Evolutionary conservation across 2,888 invertebrate species (phyloP), one percentile per base, ranked within the genome.

Genomic region (Leptopterna dolabrata): DNA sequence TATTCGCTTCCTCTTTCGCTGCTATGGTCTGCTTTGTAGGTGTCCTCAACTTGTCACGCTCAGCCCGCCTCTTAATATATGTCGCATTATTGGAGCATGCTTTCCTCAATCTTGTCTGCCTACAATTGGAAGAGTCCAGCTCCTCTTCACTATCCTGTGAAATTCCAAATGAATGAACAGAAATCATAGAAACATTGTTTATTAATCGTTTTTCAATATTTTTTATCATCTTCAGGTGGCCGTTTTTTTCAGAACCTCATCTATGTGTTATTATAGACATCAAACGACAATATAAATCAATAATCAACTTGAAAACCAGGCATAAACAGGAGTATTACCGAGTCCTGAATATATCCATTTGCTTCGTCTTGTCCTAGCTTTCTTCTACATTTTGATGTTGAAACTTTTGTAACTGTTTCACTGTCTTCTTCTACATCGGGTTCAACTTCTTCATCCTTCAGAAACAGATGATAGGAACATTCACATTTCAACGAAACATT

Each of bases 1-100:
- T 76, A 51, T 19, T 47, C 14, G 16, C 29, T 29, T 45, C 76
- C n/a, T 76, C 30, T 24, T 47, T 86, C 9, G 7, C 29, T 9
- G 11, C 19, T 11, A 16, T 14, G 16, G 71, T 13, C 27, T 83
- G 83, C 41, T 70, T 83, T 14, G 71, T 36, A 41, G 83, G 30
- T 24, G 83, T 36, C 29, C 29, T 70, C 41, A 83, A 27, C 70
- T 83, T 83, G 24, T 83, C 83, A 27, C 71, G 83, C 16, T 83
- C 83, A 71, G 30, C 70, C 2, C 83, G 30, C 43, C 83, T 55
- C n/a, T 29, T 70, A 16, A 43, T 83, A 41, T 83, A 83, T 1
- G 83, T 70, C 43, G 30, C 41, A 70, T 41, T 41, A 43, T 70
- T 83, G 24, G 71, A 41, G n/a, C 71, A 45, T 7, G 43, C 24